phyloP scores from a whole-genome alignment of 2,888 invertebrate genomes.

The Trilocha varians region DNA sequence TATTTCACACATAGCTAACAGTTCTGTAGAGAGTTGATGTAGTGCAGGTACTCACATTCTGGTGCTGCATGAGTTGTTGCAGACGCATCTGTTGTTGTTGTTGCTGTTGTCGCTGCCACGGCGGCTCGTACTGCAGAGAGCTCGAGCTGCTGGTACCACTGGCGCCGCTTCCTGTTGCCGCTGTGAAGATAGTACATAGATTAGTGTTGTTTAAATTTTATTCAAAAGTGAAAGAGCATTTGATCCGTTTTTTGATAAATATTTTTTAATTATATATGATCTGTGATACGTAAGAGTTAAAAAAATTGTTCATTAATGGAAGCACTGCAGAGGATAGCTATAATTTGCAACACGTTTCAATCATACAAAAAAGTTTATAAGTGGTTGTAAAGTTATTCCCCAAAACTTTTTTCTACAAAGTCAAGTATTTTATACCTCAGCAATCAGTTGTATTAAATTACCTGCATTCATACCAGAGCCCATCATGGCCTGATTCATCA shows the following conservation, averaged over 20 bases:
- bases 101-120: slow-evolving; percentile 65
- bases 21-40: neutral
- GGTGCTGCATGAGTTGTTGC: slow-evolving; percentile 61
- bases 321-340: too few species aligned
- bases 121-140: slow-evolving; percentile 64
- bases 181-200: slow-evolving; percentile 3
- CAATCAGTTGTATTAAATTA: too few species aligned
- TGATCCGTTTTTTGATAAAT: too few species aligned
- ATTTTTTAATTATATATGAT: too few species aligned
- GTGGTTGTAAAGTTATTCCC: too few species aligned
- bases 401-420: too few species aligned
- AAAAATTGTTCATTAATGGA: too few species aligned
- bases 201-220: too few species aligned
- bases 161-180: slow-evolving; percentile 22
- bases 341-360: too few species aligned
- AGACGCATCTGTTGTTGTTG: slow-evolving; percentile 56
- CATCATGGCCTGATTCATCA: slow-evolving; percentile 60
- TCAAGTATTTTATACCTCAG: too few species aligned
- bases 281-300: too few species aligned
- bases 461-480: slow-evolving; percentile 55
- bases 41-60: slow-evolving; percentile 33
- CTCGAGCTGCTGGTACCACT: slow-evolving; percentile 39
- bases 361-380: too few species aligned
- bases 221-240: neutral
- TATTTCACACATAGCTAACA: neutral